These are phyloP conservation scores for Machimus rusticus DNA, from an alignment of 2,888 invertebrate species.

Conservation along the genomic window DNA sequence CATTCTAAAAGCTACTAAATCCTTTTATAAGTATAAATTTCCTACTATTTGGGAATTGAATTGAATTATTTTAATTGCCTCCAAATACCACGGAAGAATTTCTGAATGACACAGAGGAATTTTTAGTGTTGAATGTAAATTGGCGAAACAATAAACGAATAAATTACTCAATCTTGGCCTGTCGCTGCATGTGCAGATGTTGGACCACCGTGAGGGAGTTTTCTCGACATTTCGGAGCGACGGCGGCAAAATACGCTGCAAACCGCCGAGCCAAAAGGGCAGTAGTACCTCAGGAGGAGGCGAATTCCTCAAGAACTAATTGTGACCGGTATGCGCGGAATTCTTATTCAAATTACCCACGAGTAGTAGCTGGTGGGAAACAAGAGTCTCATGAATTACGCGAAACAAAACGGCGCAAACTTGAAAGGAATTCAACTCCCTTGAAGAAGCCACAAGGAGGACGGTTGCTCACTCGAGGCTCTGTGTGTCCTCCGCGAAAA, in stretches of 20 bases:
- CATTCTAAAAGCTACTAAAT: not conserved
- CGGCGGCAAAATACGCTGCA: slow-evolving; percentile 27
- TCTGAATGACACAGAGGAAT: slow-evolving; percentile 12
- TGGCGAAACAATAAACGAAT: slow-evolving; percentile 44
- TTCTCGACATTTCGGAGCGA: slow-evolving; percentile 24
- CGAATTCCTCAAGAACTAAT: slow-evolving; percentile 46
- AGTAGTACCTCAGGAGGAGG: slow-evolving; percentile 11
- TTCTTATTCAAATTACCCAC: slow-evolving; percentile 47
- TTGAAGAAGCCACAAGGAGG: not conserved
- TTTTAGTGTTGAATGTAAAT: slow-evolving; percentile 26
- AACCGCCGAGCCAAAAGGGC: not conserved
- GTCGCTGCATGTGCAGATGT: slow-evolving; percentile 1
- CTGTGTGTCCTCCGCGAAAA: not conserved
- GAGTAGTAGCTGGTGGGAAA: slow-evolving; percentile 41
- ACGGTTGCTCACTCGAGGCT: not conserved
- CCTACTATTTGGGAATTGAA: not conserved
- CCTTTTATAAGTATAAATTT: no score
- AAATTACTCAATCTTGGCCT: slow-evolving; percentile 44
- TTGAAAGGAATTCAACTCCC: slow-evolving; percentile 8
- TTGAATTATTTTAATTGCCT: slow-evolving; percentile 7
- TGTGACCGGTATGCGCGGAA: slow-evolving; percentile 46
- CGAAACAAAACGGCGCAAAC: slow-evolving; percentile 28
- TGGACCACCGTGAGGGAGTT: slow-evolving; percentile 33
- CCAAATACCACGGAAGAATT: slow-evolving; percentile 1
- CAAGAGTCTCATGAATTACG: slow-evolving; percentile 8